A percentile compares a stretch with the other conserved stretches of the same genome.
Conservation (phyloP, 2,888 invertebrate genomes). For the Drosophila peninsularis region DNA sequence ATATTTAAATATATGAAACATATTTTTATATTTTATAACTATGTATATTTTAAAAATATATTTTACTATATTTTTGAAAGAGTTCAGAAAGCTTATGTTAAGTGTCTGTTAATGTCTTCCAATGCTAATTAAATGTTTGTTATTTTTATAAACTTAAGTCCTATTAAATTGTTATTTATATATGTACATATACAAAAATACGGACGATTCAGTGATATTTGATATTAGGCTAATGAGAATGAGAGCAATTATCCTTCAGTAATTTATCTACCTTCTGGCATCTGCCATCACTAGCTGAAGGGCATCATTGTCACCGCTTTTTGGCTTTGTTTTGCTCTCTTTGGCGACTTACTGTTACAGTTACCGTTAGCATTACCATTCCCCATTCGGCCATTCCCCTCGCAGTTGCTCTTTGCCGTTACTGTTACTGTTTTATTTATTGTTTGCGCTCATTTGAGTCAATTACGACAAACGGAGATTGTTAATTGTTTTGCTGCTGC, state of each 20-base stretch:
- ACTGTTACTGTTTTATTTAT: constrained; percentile 74
- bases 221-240: not conserved
- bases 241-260: not conserved
- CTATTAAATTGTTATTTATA: no score
- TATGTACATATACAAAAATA: no score
- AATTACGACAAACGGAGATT: constrained; percentile 80
- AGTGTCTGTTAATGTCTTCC: no score
- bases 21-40: no score
- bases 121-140: no score
- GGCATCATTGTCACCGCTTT: constrained; percentile 48
- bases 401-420: constrained; percentile 13
- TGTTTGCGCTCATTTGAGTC: constrained; percentile 82
- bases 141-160: no score
- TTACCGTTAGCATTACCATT: constrained; percentile 20
- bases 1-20: no score
- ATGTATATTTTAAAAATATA: no score
- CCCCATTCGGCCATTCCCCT: not conserved
- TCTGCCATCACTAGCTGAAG: constrained; percentile 36
- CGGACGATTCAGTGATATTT: not conserved
- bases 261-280: not conserved
- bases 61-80: not conserved
- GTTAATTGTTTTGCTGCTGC: constrained; percentile 80
- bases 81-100: no score
- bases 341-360: constrained; percentile 28
- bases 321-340: constrained; percentile 54